These are phyloP conservation scores for Castor canadensis DNA, from an alignment of 2,113 vertebrate genomes.

Conservation along the genomic window DNA sequence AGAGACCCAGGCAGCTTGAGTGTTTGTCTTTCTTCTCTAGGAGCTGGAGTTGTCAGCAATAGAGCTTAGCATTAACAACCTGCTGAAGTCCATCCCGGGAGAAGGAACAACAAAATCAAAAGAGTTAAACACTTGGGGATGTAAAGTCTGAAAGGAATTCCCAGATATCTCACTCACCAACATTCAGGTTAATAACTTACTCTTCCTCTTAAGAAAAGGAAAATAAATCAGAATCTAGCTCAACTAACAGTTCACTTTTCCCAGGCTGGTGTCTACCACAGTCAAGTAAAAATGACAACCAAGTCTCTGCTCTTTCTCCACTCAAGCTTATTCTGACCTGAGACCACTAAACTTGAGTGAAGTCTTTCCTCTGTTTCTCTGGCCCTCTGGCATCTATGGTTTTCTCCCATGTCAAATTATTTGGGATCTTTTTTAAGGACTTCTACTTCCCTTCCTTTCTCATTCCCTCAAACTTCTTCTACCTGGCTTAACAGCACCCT, in stretches of 20 bases:
- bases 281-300: not conserved
- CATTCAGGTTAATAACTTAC: not conserved
- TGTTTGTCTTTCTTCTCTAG: not conserved
- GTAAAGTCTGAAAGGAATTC: not conserved
- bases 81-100: not conserved
- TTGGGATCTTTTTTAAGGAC: not conserved
- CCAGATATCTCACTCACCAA: not conserved
- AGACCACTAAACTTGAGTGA: not conserved
- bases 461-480: not conserved
- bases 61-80: not conserved
- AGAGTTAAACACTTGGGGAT: not conserved
- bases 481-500: not conserved
- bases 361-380: not conserved
- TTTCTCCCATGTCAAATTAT: not conserved
- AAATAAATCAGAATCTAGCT: not conserved
- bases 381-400: not conserved
- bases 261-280: not conserved
- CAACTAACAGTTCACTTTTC: not conserved
- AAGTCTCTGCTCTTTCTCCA: not conserved
- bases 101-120: not conserved
- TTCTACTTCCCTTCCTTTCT: not conserved
- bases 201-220: not conserved
- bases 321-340: not conserved
- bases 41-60: too few relatives aligned
- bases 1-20: not conserved